Conservation (phyloP, 2,113 vertebrate species). For the Alligator mississippiensis region DNA sequence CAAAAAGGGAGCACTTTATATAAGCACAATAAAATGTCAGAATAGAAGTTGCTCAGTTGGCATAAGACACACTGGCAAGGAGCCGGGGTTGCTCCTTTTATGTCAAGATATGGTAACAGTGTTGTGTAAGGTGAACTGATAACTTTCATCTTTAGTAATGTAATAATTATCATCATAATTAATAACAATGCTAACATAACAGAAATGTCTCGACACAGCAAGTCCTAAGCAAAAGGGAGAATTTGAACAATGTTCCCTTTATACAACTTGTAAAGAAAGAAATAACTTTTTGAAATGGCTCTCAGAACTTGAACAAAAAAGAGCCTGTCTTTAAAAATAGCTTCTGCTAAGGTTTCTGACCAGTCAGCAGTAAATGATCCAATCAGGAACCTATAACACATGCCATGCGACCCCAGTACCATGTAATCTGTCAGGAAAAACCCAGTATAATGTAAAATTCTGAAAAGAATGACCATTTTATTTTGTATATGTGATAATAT, state of each 20-base stretch:
- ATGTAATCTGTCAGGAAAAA: neutral
- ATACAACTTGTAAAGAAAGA: neutral
- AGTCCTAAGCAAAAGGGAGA: neutral
- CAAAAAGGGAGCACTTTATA: neutral
- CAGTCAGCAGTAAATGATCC: neutral
- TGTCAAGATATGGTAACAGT: neutral
- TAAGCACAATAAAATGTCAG: neutral
- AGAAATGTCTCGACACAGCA: slow-evolving; percentile 21
- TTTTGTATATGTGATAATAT: neutral
- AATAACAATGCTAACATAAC: neutral
- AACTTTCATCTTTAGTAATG: too few species aligned
- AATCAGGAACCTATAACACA: neutral
- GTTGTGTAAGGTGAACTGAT: neutral
- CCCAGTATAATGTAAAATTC: neutral
- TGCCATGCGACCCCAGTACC: neutral
- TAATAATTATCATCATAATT: neutral
- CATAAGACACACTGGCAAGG: neutral
- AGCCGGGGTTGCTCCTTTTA: neutral
- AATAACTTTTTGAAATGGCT: neutral
- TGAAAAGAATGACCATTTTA: neutral
- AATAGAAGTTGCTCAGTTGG: neutral
- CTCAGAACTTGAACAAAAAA: neutral
- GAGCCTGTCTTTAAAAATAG: neutral
- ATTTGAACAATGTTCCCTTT: neutral
- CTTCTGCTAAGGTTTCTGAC: neutral